phyloP scores from a whole-genome alignment of 2,797 vertebrate genomes.

The Gouania willdenowi region DNA sequence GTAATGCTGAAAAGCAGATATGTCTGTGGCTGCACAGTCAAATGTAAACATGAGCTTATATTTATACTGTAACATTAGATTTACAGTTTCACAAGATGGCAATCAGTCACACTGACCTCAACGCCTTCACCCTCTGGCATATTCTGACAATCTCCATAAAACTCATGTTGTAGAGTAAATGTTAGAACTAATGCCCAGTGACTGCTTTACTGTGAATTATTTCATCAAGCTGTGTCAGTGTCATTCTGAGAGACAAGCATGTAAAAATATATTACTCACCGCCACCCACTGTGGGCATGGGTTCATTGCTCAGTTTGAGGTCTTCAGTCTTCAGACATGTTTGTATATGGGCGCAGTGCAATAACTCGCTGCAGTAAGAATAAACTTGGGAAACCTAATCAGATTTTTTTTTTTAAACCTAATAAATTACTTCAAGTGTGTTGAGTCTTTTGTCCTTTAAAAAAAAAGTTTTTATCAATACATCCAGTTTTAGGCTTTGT shows the following conservation, averaged over 20 bases:
- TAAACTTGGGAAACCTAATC: constrained; percentile 6
- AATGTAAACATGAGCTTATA: constrained; percentile 39
- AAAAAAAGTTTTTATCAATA: too few relatives aligned
- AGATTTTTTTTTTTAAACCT: too few relatives aligned
- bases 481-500: too few relatives aligned
- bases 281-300: not conserved
- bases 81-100: constrained; percentile 31
- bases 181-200: constrained; percentile 6
- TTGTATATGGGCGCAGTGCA: not conserved
- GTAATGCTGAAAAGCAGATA: constrained; percentile 5
- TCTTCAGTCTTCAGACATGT: constrained; percentile 10
- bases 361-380: constrained; percentile 16
- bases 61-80: constrained; percentile 56
- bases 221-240: constrained; percentile 23
- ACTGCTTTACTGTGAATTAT: constrained; percentile 20
- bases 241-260: constrained; percentile 6
- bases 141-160: constrained; percentile 19
- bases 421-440: too few relatives aligned
- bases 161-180: constrained; percentile 16
- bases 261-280: constrained; percentile 26
- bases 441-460: too few relatives aligned
- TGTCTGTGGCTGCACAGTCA: constrained; percentile 1
- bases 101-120: constrained; percentile 36
- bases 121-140: constrained; percentile 32
- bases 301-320: constrained; percentile 8